Conservation (phyloP, 2,888 invertebrate species). For the Pandemis cinnamomeana region DNA sequence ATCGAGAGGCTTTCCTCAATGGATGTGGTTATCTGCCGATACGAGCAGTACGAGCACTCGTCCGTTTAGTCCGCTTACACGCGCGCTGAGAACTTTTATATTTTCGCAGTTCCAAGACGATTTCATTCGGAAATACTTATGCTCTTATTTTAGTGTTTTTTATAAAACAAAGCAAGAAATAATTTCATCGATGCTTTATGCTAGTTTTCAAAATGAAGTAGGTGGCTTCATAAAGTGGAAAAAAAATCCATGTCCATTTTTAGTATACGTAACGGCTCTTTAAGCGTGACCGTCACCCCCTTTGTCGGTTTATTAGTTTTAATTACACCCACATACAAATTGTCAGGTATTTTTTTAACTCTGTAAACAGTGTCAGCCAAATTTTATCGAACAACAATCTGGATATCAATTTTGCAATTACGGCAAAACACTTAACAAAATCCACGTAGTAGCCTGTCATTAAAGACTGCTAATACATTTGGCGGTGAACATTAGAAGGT, state of each 20-base stretch:
- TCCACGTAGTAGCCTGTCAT: not conserved
- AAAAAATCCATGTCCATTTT: too few species aligned
- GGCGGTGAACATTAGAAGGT: conserved; percentile 47
- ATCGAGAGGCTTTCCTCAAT: conserved; percentile 66
- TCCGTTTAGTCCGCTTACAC: conserved; percentile 38
- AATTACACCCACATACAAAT: too few species aligned
- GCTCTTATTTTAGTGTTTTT: not conserved
- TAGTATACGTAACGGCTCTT: too few species aligned
- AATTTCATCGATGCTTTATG: too few species aligned
- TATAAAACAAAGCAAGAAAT: not conserved
- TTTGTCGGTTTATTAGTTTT: too few species aligned
- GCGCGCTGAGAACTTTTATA: conserved; percentile 1
- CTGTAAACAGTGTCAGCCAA: too few species aligned
- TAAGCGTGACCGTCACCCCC: too few species aligned
- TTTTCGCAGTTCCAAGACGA: conserved; percentile 6
- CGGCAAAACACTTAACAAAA: not conserved
- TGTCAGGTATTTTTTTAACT: too few species aligned
- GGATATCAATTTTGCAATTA: not conserved
- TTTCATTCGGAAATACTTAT: not conserved
- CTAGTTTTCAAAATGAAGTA: too few species aligned
- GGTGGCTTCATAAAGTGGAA: too few species aligned
- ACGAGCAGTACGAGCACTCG: conserved; percentile 52
- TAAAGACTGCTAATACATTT: not conserved
- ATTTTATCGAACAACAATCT: not conserved
- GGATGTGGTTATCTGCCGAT: conserved; percentile 54